phyloP scores from a whole-genome alignment of 2,113 vertebrate genomes.

The Gobius niger region DNA sequence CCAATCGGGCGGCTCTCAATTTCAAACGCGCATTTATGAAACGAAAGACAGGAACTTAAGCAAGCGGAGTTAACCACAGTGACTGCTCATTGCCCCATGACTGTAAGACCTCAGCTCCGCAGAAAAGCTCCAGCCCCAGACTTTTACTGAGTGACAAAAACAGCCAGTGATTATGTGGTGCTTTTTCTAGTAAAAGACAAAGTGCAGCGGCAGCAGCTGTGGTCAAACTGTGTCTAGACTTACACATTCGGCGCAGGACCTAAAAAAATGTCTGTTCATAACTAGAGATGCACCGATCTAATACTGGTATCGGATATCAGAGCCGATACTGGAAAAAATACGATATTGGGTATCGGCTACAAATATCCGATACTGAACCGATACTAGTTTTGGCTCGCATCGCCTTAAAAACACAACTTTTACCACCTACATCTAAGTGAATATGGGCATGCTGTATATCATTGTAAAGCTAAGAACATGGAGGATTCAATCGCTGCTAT shows the following conservation, averaged over 20 bases:
- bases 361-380: too few species aligned
- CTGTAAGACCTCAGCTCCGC: conserved; percentile 35
- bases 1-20: not conserved
- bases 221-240: conserved; percentile 42
- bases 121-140: conserved; percentile 7
- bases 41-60: not conserved
- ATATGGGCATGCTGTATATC: too few species aligned
- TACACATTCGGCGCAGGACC: conserved; percentile 32
- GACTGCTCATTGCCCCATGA: conserved; percentile 17
- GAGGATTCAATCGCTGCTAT: too few species aligned
- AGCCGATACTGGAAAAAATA: too few species aligned
- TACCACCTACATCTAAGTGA: too few species aligned
- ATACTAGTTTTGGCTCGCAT: too few species aligned
- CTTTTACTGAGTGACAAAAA: conserved; percentile 27
- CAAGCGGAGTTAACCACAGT: conserved; percentile 18
- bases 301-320: too few species aligned
- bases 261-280: conserved; percentile 46
- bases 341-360: too few species aligned
- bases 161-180: conserved; percentile 42
- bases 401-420: too few species aligned
- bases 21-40: conserved; percentile 15
- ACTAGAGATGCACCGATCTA: too few species aligned
- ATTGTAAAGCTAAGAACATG: too few species aligned
- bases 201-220: conserved; percentile 22
- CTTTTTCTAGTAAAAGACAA: conserved; percentile 18